Evolutionary conservation across 2,888 invertebrate genomes (phyloP).

Genomic region (Andricus curvator): DNA sequence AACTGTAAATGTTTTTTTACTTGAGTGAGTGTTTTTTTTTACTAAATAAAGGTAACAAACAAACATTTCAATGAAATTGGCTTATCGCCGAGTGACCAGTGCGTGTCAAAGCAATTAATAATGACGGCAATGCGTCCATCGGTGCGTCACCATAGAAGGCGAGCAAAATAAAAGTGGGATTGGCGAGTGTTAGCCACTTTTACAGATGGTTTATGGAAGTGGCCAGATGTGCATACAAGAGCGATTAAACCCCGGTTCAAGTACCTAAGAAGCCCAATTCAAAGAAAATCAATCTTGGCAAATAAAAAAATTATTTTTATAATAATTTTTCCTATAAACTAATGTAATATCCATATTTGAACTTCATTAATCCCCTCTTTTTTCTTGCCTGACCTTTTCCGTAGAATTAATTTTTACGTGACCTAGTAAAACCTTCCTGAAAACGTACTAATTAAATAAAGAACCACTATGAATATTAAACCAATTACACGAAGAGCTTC

Average conservation of each 20-base stretch:
- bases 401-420: conserved; percentile 11
- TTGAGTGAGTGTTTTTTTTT: too few species aligned
- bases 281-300: neutral
- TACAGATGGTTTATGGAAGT: conserved; percentile 5
- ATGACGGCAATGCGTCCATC: conserved; percentile 44
- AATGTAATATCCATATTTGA: neutral
- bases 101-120: conserved; percentile 29
- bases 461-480: conserved; percentile 33
- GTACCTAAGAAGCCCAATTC: conserved; percentile 20
- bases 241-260: neutral
- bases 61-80: too few species aligned
- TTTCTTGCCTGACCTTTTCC: neutral
- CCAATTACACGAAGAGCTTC: conserved; percentile 22
- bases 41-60: too few species aligned
- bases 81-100: neutral
- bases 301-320: neutral
- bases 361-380: conserved; percentile 5
- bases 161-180: conserved; percentile 43
- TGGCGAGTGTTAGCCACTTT: conserved; percentile 43
- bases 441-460: conserved; percentile 23
- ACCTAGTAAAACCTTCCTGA: conserved; percentile 25
- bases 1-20: too few species aligned
- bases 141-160: conserved; percentile 46
- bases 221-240: neutral
- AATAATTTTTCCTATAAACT: neutral